A percentile compares a stretch with the other conserved stretches of the same genome.
Evolutionary conservation across 2,797 vertebrate species (phyloP).

Genomic region (Peromyscus attwateri): DNA sequence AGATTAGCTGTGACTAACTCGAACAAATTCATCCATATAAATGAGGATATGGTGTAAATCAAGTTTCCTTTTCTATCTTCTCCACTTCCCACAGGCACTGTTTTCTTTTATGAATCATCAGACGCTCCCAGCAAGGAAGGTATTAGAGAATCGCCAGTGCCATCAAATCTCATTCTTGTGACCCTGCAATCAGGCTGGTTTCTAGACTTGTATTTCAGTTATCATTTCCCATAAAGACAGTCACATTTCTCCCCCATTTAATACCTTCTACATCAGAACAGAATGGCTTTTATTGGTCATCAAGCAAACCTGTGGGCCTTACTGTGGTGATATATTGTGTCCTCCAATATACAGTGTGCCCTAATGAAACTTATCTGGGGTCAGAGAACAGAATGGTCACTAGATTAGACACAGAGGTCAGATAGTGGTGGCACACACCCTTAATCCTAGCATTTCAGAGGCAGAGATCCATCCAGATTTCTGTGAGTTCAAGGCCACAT

Average conservation of each 20-base stretch:
- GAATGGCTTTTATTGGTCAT: conserved; percentile 23
- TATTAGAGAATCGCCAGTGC: conserved; percentile 55
- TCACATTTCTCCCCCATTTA: conserved; percentile 27
- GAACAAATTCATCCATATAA: conserved; percentile 67
- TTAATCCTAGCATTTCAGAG: too few relatives aligned
- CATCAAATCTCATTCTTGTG: conserved; percentile 58
- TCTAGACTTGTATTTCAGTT: conserved; percentile 50
- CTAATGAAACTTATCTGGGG: too few relatives aligned
- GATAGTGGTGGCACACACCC: too few relatives aligned
- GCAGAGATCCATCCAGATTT: too few relatives aligned
- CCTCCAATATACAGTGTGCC: too few relatives aligned
- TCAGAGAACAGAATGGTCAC: too few relatives aligned
- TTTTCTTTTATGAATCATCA: conserved; percentile 67
- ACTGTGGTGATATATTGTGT: too few relatives aligned
- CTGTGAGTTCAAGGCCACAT: too few relatives aligned
- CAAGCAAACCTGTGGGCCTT: conserved; percentile 32
- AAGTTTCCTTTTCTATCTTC: conserved; percentile 68
- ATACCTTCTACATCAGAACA: conserved; percentile 47
- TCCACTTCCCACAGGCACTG: conserved; percentile 6
- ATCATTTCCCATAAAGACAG: conserved; percentile 29
- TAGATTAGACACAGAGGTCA: too few relatives aligned
- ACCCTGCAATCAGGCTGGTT: conserved; percentile 41
- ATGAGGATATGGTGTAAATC: conserved; percentile 51
- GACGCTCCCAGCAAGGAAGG: conserved; percentile 9
- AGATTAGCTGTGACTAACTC: conserved; percentile 73